Evolutionary conservation across 2,113 vertebrate genomes (phyloP).

Genomic region (Pelmatolapia mariae): DNA sequence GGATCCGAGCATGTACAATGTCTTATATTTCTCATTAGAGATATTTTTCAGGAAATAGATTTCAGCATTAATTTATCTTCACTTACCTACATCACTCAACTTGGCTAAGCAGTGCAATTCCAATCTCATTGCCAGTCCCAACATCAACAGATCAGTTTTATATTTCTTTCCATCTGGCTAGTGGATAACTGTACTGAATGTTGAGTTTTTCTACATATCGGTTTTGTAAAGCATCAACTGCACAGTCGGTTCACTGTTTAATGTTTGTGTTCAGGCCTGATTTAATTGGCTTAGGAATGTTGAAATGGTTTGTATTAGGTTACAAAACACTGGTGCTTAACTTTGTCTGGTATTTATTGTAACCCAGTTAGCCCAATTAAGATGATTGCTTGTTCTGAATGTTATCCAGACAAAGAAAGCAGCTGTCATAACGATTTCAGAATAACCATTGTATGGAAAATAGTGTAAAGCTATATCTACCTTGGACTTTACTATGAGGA

Average conservation of each 20-base stretch:
- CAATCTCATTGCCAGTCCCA: neutral
- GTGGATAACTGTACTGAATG: neutral
- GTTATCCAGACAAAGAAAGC: neutral
- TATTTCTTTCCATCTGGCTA: neutral
- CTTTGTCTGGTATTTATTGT: neutral
- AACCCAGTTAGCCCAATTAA: neutral
- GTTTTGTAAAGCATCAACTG: neutral
- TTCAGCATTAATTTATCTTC: neutral
- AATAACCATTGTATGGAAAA: neutral
- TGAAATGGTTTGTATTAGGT: neutral
- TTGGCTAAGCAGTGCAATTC: neutral
- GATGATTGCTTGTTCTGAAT: neutral
- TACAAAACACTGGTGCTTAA: conserved; percentile 1
- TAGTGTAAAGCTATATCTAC: neutral
- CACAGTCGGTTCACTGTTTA: neutral
- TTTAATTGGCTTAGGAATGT: neutral
- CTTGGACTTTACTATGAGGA: neutral
- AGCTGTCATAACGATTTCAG: neutral
- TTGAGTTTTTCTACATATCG: neutral
- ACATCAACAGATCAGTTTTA: neutral
- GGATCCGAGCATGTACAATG: neutral
- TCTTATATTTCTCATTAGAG: neutral
- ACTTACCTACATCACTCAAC: neutral
- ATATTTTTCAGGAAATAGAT: neutral
- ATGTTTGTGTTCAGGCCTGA: neutral